Percentiles rank a stretch among this genome's conserved stretches.
Evolutionary conservation across 1,140 invertebrate genomes (phyloP).

Genomic region (Leptinotarsa defecta): DNA sequence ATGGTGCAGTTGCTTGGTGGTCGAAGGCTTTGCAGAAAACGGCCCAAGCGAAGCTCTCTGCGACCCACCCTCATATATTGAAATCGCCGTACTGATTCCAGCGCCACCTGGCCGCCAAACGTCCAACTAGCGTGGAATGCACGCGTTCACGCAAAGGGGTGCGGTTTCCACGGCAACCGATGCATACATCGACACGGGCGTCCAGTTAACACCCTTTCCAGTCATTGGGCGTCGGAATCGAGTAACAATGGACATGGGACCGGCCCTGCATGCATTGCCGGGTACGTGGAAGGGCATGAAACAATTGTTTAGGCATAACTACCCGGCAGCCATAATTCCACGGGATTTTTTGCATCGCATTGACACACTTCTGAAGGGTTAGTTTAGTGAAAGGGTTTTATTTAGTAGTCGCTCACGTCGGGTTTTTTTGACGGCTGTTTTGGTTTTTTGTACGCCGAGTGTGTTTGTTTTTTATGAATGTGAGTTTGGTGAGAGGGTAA

Average conservation of each 20-base stretch:
- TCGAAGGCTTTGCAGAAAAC: too few relatives aligned
- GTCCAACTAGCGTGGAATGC: not conserved
- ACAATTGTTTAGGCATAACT: constrained; percentile 21
- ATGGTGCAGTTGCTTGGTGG: too few relatives aligned
- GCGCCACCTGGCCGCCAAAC: not conserved
- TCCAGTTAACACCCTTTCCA: constrained; percentile 15
- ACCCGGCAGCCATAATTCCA: constrained; percentile 15
- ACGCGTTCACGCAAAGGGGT: constrained; percentile 17
- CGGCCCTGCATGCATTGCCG: constrained; percentile 15
- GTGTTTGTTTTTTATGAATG: constrained; percentile 13
- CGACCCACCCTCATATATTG: not conserved
- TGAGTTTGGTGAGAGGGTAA: constrained; percentile 11
- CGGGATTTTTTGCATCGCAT: not conserved
- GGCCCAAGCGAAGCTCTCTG: too few relatives aligned
- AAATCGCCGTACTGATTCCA: not conserved
- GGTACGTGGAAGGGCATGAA: constrained; percentile 19
- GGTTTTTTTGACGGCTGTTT: not conserved
- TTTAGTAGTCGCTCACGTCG: constrained; percentile 2
- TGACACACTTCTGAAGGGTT: constrained; percentile 22
- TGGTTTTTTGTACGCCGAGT: not conserved
- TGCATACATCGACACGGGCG: not conserved
- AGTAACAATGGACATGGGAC: constrained; percentile 10
- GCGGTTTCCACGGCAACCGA: constrained; percentile 18
- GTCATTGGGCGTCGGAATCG: constrained; percentile 6
- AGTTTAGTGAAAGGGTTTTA: constrained; percentile 15